These are phyloP conservation scores for Wasmannia auropunctata DNA, from an alignment of 1,140 invertebrate species.

Conservation along the genomic window DNA sequence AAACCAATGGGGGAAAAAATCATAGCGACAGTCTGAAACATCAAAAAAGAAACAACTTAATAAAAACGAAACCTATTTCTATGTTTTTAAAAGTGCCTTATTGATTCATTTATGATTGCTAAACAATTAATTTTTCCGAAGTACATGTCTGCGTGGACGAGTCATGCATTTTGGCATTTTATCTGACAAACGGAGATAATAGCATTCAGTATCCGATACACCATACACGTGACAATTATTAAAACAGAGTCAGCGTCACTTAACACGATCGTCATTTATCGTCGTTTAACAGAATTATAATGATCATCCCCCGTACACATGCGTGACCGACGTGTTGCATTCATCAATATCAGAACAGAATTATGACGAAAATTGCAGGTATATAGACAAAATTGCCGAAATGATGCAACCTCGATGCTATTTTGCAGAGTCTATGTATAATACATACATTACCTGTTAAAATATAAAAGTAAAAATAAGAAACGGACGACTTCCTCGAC, in stretches of 20 bases:
- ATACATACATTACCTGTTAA: not conserved
- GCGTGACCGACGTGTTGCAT: slow-evolving; percentile 51
- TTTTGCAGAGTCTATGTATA: too few species aligned
- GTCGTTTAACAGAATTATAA: slow-evolving; percentile 71
- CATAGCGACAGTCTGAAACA: not conserved
- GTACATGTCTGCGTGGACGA: not conserved
- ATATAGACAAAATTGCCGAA: not conserved
- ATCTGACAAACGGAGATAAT: slow-evolving; percentile 26
- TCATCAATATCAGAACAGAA: slow-evolving; percentile 66
- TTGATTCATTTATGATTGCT: not conserved
- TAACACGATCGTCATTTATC: slow-evolving; percentile 72
- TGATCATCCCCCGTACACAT: slow-evolving; percentile 63
- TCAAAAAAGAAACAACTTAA: too few species aligned
- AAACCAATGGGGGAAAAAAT: not conserved
- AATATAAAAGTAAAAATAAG: not conserved
- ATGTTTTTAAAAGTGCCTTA: not conserved
- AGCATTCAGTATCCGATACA: slow-evolving; percentile 48
- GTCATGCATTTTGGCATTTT: slow-evolving; percentile 56
- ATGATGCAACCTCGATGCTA: not conserved
- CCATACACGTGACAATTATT: slow-evolving; percentile 69
- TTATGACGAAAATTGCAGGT: slow-evolving; percentile 38
- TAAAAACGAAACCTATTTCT: not conserved
- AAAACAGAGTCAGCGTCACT: slow-evolving; percentile 73
- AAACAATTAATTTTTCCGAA: not conserved
- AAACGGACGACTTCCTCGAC: not conserved